These are phyloP conservation scores for Rhingia campestris DNA, from an alignment of 2,888 invertebrate genomes.

Conservation along the genomic window DNA sequence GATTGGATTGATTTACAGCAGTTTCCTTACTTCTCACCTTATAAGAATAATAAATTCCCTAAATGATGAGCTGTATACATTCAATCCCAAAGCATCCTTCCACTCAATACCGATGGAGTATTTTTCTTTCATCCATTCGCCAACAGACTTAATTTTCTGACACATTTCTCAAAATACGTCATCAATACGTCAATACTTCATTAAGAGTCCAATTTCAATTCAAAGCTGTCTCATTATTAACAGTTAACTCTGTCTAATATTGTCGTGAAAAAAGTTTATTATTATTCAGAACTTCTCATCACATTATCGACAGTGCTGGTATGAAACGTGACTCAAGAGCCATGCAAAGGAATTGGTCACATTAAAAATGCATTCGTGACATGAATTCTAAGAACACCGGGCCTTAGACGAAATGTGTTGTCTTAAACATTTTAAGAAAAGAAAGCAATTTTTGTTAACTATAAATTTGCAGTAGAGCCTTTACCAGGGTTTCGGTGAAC, in stretches of 20 bases:
- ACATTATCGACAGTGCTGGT: constrained; percentile 14
- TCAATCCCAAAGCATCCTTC: too few species aligned
- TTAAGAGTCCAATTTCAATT: background rate
- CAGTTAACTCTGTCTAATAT: background rate
- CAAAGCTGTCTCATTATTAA: background rate
- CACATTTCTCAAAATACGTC: background rate
- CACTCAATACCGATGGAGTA: too few species aligned
- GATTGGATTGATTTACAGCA: too few species aligned
- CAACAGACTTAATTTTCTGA: background rate
- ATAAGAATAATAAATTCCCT: too few species aligned
- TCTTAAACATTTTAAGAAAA: constrained; percentile 15
- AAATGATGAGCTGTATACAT: too few species aligned
- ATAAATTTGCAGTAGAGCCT: constrained; percentile 30
- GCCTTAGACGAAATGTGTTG: constrained; percentile 9
- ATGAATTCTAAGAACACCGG: constrained; percentile 9
- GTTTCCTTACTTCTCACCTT: too few species aligned
- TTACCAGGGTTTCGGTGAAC: constrained; percentile 33
- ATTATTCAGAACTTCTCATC: constrained; percentile 29
- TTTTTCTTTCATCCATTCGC: too few species aligned
- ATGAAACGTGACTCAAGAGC: constrained; percentile 45
- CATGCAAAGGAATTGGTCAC: constrained; percentile 8
- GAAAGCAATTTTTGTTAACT: constrained; percentile 1
- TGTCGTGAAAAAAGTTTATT: constrained; percentile 13
- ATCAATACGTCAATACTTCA: background rate
- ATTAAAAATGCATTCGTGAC: constrained; percentile 46